phyloP scores from a whole-genome alignment of 2,888 invertebrate species.

The Tipula vernalis region DNA sequence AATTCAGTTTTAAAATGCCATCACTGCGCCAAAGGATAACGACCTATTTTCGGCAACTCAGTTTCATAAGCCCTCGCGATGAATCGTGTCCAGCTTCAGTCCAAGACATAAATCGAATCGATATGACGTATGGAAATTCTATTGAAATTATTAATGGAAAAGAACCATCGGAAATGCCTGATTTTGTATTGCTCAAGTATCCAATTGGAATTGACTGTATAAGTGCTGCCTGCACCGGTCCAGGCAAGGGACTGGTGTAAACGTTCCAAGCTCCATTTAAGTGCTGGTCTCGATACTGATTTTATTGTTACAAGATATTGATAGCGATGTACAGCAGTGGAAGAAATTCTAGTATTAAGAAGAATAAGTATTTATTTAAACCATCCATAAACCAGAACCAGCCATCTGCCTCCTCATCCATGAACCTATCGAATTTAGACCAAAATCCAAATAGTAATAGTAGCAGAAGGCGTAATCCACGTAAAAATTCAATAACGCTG shows the following conservation, averaged over 20 bases:
- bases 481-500: not conserved
- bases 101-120: constrained; percentile 34
- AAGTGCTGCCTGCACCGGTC: constrained; percentile 66
- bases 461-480: not conserved
- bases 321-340: constrained; percentile 11
- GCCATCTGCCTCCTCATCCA: not conserved
- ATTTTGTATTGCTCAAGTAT: constrained; percentile 40
- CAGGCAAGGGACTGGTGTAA: constrained; percentile 71
- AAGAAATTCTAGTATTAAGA: not conserved
- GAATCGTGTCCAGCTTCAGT: constrained; percentile 18
- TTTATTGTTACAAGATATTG: constrained; percentile 44
- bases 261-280: constrained; percentile 49
- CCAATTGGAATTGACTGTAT: constrained; percentile 43
- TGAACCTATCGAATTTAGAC: constrained; percentile 17
- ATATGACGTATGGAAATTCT: constrained; percentile 27
- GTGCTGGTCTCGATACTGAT: constrained; percentile 56
- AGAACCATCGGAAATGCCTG: constrained; percentile 59
- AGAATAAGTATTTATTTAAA: not conserved
- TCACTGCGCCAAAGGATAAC: constrained; percentile 56
- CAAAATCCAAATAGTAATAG: constrained; percentile 21
- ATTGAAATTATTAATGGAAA: constrained; percentile 50
- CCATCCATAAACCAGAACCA: not conserved
- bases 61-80: constrained; percentile 41
- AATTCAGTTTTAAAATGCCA: constrained; percentile 40
- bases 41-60: constrained; percentile 58